These are phyloP conservation scores for Albula glossodonta DNA, from an alignment of 2,113 vertebrate genomes.

Conservation along the genomic window DNA sequence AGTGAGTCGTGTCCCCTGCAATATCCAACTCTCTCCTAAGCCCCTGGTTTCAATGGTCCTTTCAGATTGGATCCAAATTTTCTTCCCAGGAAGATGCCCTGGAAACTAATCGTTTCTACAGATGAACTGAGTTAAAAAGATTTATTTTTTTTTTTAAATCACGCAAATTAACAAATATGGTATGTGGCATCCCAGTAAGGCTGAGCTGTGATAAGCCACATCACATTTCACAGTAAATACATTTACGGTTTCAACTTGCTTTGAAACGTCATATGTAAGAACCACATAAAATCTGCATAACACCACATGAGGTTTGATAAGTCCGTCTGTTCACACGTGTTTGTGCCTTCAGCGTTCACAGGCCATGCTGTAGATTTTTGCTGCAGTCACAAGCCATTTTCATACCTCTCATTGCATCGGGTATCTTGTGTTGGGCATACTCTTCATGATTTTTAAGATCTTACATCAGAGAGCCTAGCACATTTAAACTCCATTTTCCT, in stretches of 20 bases:
- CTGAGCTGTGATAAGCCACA: neutral
- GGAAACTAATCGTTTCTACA: neutral
- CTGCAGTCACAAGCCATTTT: too few species aligned
- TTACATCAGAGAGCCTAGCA: too few species aligned
- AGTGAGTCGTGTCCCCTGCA: too few species aligned
- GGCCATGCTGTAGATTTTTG: too few species aligned
- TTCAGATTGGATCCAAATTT: neutral
- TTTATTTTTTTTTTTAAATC: too few species aligned
- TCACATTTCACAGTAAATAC: neutral
- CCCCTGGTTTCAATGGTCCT: neutral
- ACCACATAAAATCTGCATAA: neutral
- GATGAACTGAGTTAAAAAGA: neutral
- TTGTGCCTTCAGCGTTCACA: too few species aligned
- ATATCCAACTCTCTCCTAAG: too few species aligned
- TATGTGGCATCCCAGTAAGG: neutral
- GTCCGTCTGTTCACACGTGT: neutral
- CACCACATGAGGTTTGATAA: neutral
- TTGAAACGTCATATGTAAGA: neutral
- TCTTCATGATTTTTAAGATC: too few species aligned
- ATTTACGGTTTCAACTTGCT: neutral
- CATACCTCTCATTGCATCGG: too few species aligned
- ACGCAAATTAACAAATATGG: neutral
- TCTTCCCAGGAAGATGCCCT: neutral
- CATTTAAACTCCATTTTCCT: too few species aligned
- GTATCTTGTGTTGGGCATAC: too few species aligned